These are phyloP conservation scores for Otocyon megalotis DNA, from an alignment of 2,113 vertebrate genomes.

Conservation along the genomic window DNA sequence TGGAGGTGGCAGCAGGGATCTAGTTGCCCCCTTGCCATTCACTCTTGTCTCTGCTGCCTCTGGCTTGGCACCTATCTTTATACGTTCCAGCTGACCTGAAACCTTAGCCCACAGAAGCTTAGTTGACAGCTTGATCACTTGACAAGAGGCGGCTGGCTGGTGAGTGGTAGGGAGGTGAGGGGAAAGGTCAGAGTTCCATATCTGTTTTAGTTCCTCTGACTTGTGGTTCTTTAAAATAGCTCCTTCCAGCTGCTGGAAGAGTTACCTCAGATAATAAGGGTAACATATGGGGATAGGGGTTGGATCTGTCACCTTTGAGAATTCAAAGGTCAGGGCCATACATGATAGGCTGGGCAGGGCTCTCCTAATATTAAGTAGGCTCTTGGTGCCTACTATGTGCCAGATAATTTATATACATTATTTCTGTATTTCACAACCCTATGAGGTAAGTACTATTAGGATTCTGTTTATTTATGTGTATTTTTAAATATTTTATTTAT, in stretches of 20 bases:
- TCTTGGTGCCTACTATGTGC: background rate
- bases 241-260: slow-evolving; percentile 41
- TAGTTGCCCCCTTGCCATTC: slow-evolving; percentile 24
- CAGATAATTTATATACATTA: background rate
- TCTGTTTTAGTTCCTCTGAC: slow-evolving; percentile 38
- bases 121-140: slow-evolving; percentile 69
- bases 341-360: background rate
- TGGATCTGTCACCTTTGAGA: background rate
- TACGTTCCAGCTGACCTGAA: slow-evolving; percentile 72
- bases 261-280: background rate
- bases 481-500: background rate
- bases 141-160: slow-evolving; percentile 60
- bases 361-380: background rate
- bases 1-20: background rate
- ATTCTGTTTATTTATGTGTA: background rate
- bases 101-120: slow-evolving; percentile 71
- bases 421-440: background rate
- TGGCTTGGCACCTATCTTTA: slow-evolving; percentile 64
- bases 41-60: slow-evolving; percentile 47
- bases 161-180: slow-evolving; percentile 8
- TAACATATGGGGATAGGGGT: background rate
- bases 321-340: slow-evolving; percentile 32
- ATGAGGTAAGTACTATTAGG: background rate
- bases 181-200: slow-evolving; percentile 47
- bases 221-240: background rate